Evolutionary conservation across 2,888 invertebrate genomes (phyloP).

Genomic region (Andrena hattorfiana): DNA sequence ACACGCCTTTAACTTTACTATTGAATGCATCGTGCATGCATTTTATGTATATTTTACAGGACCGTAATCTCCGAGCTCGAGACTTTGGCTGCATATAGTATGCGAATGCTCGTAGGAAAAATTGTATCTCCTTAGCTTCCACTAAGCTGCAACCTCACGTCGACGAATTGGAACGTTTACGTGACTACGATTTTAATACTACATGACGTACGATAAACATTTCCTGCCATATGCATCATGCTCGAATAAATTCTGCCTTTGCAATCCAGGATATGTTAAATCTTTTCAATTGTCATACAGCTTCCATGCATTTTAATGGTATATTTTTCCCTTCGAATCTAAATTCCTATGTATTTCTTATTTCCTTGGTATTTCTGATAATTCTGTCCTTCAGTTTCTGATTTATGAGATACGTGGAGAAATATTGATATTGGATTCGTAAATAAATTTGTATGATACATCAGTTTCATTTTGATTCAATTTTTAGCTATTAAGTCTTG

Average conservation of each 20-base stretch:
- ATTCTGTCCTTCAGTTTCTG: no score
- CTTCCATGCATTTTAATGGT: not conserved
- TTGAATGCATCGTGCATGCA: conserved; percentile 4
- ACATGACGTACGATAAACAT: conserved; percentile 23
- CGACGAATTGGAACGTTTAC: conserved; percentile 56
- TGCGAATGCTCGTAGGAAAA: conserved; percentile 39
- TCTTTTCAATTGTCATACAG: not conserved
- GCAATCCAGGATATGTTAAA: not conserved
- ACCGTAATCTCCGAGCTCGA: conserved; percentile 14
- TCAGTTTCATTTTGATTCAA: no score
- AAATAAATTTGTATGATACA: no score
- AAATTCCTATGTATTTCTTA: no score
- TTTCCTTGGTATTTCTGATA: no score
- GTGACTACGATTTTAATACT: conserved; percentile 48
- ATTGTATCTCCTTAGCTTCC: conserved; percentile 51
- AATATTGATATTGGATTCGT: no score
- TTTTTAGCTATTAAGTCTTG: no score
- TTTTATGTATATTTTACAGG: conserved; percentile 39
- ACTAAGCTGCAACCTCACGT: conserved; percentile 60
- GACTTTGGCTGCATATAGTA: conserved; percentile 17
- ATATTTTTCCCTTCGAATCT: not conserved
- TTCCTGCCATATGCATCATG: not conserved
- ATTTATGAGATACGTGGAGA: no score
- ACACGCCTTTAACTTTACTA: conserved; percentile 10
- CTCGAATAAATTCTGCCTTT: conserved; percentile 22